phyloP scores from a whole-genome alignment of 2,888 invertebrate species.

The Metallyticus violacea region DNA sequence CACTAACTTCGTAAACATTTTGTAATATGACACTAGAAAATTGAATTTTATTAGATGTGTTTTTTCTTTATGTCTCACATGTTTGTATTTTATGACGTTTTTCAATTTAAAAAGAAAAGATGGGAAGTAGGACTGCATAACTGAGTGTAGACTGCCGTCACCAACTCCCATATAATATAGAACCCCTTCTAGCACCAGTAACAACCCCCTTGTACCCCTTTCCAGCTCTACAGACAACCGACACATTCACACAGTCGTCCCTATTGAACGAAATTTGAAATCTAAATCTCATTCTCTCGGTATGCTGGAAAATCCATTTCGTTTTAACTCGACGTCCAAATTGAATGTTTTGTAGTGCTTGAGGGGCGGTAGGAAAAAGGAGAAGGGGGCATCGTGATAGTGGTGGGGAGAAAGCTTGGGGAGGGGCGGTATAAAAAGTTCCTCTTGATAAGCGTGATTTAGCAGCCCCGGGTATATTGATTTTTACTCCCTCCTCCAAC shows the following conservation, averaged over 20 bases:
- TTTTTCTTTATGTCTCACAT: background rate
- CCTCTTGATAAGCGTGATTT: constrained; percentile 65
- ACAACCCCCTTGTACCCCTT: background rate
- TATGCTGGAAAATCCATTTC: constrained; percentile 57
- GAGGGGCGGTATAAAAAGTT: constrained; percentile 46
- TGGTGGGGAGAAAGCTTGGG: constrained; percentile 32
- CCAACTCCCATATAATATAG: constrained; percentile 1
- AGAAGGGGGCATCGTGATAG: constrained; percentile 33
- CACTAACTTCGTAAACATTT: background rate
- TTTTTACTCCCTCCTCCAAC: constrained; percentile 47
- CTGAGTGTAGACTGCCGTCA: background rate
- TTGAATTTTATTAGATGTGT: constrained; percentile 9
- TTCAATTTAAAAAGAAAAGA: background rate
- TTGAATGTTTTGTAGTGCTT: constrained; percentile 57
- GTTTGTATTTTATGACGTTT: constrained; percentile 11
- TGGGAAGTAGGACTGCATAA: background rate
- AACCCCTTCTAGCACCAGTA: background rate
- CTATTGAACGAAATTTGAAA: constrained; percentile 46
- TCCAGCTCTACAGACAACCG: constrained; percentile 9
- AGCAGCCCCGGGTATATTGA: constrained; percentile 66
- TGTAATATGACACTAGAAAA: background rate
- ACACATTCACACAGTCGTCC: constrained; percentile 21
- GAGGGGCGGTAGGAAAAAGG: constrained; percentile 36
- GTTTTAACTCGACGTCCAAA: constrained; percentile 58
- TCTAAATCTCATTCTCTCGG: constrained; percentile 44